Evolutionary conservation across 1,140 invertebrate genomes (phyloP), one percentile per base, ranked within the genome.

Genomic region (Ganaspis sp.): DNA sequence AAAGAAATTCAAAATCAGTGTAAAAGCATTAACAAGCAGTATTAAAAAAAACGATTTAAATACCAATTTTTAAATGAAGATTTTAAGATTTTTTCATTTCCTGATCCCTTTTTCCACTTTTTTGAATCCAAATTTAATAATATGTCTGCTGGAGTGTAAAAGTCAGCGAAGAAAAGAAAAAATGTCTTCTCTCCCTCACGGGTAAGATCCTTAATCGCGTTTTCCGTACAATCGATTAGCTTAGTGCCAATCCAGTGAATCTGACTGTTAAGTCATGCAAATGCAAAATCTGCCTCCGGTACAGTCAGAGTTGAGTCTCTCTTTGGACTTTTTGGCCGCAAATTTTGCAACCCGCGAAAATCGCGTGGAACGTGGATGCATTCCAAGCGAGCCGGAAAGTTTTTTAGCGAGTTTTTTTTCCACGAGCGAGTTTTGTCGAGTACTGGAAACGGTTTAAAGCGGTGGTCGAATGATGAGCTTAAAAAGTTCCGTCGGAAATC

Each of bases 281-380:
- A 64, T 64, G 15, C 58, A 29, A 64, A 29, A 64, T 64, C 58
- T 64, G 58, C 58, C 15, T 64, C 23, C 9, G 58, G 26, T 29
- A 29, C 21, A 64, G 58, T 34, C 58, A 64, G 45, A 64, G 58
- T n/a, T 58, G 53, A 23, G 21, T 9, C 21, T 64, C 26, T 29
- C 58, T 11, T 8, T 64, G 23, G 58, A 64, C 58, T 64, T 64
- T 64, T 64, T 29, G 29, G 23, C 26, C 26, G 58, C 58, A 64
- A 64, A 64, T 64, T 64, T 64, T n/a, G 58, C 58, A 64, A 64
- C 58, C 58, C 58, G 58, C 26, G 26, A 34, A 29, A 34, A 64
- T 64, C 58, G 58, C 58, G 23, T 64, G 54, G 54, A 64, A 64
- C 54, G 54, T 64, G 54, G 23, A 15, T 64, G 58, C 58, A 64